These are phyloP conservation scores for Calosoma granatense DNA, from an alignment of 1,140 invertebrate genomes.

Conservation along the genomic window DNA sequence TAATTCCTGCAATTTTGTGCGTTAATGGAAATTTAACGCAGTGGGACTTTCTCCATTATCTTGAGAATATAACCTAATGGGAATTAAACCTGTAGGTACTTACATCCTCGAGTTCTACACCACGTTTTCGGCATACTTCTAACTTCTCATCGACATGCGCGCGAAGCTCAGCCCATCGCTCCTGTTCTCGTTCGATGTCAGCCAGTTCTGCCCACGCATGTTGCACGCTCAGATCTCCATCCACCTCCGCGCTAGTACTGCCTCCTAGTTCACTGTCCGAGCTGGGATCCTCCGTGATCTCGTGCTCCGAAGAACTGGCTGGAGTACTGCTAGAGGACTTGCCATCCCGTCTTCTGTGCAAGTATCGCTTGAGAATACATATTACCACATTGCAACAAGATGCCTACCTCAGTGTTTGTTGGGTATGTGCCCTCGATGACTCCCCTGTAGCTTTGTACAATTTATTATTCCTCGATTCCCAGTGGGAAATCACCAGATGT, in stretches of 20 bases:
- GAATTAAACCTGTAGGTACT: slow-evolving; percentile 20
- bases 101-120: slow-evolving; percentile 73
- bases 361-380: background rate
- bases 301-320: background rate
- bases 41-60: background rate
- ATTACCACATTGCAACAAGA: background rate
- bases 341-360: background rate
- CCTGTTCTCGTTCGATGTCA: slow-evolving; percentile 75
- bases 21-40: slow-evolving; percentile 4
- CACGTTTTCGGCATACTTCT: slow-evolving; percentile 60
- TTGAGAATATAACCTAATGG: background rate
- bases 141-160: slow-evolving; percentile 68
- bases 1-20: slow-evolving; percentile 50
- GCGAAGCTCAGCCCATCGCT: slow-evolving; percentile 64
- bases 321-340: background rate
- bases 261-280: background rate
- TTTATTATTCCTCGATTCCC: slow-evolving; percentile 69
- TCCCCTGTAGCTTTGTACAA: slow-evolving; percentile 51
- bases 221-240: slow-evolving; percentile 63
- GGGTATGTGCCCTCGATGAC: slow-evolving; percentile 43
- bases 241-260: slow-evolving; percentile 32
- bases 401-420: slow-evolving; percentile 44
- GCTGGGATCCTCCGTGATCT: background rate
- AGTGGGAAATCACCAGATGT: slow-evolving; percentile 75
- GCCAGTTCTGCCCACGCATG: slow-evolving; percentile 76